Evolutionary conservation across 2,888 invertebrate species (phyloP).

Genomic region (Stegophylla sp.): DNA sequence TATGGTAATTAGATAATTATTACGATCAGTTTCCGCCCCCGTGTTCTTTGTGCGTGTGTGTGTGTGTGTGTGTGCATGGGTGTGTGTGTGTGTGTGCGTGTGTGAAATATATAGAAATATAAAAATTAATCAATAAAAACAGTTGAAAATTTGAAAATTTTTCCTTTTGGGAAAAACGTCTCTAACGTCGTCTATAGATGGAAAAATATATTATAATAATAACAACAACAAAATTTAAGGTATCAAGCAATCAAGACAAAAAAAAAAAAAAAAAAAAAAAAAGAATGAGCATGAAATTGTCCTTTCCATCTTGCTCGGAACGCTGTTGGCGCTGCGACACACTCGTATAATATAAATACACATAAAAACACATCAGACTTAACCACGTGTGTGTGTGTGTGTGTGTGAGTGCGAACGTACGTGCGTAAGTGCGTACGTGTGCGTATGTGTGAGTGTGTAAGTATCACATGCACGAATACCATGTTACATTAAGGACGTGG

Average conservation of each 20-base stretch:
- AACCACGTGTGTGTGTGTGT: no score
- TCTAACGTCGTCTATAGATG: no score
- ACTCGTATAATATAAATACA: slow-evolving; percentile 2
- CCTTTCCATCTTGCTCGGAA: slow-evolving; percentile 37
- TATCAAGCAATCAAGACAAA: no score
- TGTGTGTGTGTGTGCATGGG: neutral
- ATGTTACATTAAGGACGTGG: slow-evolving; percentile 19
- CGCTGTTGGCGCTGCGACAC: slow-evolving; percentile 14
- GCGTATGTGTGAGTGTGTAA: neutral
- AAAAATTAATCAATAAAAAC: no score
- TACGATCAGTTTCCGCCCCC: slow-evolving; percentile 24
- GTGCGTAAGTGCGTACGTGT: neutral
- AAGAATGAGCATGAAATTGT: slow-evolving; percentile 31
- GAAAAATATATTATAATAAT: no score
- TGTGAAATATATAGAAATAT: no score
- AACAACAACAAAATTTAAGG: no score
- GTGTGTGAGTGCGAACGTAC: neutral
- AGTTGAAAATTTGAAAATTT: no score
- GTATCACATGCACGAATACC: neutral
- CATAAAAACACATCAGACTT: neutral
- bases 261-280: no score
- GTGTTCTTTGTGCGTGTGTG: neutral
- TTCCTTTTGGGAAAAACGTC: no score
- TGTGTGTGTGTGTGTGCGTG: neutral
- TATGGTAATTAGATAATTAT: no score